Evolutionary conservation across 2,113 vertebrate genomes (phyloP).

Genomic region (Mystacornis crossleyi): DNA sequence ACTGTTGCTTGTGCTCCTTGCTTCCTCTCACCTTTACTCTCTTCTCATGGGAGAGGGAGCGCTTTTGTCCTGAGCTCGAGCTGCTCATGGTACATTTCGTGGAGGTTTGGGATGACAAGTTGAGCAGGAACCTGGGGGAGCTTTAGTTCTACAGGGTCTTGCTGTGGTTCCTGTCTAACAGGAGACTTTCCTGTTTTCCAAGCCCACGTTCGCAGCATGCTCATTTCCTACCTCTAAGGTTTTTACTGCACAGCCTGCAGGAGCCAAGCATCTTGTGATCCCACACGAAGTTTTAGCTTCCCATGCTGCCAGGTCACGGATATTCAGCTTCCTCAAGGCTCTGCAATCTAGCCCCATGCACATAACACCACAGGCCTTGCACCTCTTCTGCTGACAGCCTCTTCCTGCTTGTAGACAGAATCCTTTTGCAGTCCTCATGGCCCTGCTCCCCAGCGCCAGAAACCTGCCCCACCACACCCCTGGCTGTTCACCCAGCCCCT

Average conservation of each 20-base stretch:
- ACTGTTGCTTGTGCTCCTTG: not conserved
- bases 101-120: not conserved
- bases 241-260: not conserved
- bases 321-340: not conserved
- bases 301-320: not conserved
- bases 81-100: not conserved
- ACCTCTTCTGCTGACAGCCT: not conserved
- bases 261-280: not conserved
- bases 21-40: not conserved
- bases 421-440: not conserved
- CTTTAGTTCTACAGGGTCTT: not conserved
- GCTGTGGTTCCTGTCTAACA: not conserved
- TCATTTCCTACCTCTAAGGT: not conserved
- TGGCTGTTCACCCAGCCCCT: not conserved
- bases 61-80: not conserved
- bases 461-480: not conserved
- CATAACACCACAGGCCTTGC: not conserved
- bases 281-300: accelerated
- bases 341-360: not conserved
- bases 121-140: accelerated
- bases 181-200: not conserved
- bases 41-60: not conserved
- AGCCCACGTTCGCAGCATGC: not conserved
- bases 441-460: not conserved
- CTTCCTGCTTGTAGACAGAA: not conserved